Base-by-base conservation (phyloP, 2,888 invertebrate species). In the Apomyelois bistriatella region DNA sequence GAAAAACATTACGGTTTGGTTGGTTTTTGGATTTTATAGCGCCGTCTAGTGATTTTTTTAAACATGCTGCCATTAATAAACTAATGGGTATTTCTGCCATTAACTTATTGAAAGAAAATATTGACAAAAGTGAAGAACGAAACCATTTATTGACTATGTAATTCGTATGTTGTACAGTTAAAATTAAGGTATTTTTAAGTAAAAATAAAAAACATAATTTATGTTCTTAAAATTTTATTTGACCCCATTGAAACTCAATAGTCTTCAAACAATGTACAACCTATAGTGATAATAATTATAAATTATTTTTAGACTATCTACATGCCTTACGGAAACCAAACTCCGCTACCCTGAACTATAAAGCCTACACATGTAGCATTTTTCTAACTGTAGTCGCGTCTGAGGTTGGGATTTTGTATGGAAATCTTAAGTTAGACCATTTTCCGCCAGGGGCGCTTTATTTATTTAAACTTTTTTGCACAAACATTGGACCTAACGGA, bases 181-280 rank as follows among this genome's bases (percentile, higher is more conserved):
- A 40, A 5, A 8, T 38, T 40, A 40, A 38, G 13, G 5, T 13
- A 7, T 38, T 13, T 16, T 3, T 40, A 48, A 49, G 56, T 32
- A 40, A 57, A n/a, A 73, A 72, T 70, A 66, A 73, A 71, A 70
- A 43, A 15, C 62, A 38, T 53, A 41, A 32, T 46, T 55, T 72
- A 78, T 72, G 72, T 83, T 86, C 85, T 88, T 87, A 85, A 82
- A 86, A 74, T 84, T 89, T 87, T 88, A 88, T 89, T 88, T 85
- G 87, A 86, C 85, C 83, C 84, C 85, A 85, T 82, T 77, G 72
- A 86, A 85, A 89, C 84, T 85, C 79, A 87, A 79, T 76, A 79
- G 69, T 82, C 72, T 80, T 74, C 76, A 83, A 86, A 87, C 82
- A 83, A 80, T 82, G 66, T 85, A 85, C 85, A 86, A 84, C 81